phyloP scores from a whole-genome alignment of 2,888 invertebrate species.

The Dolichomitus sp. region DNA sequence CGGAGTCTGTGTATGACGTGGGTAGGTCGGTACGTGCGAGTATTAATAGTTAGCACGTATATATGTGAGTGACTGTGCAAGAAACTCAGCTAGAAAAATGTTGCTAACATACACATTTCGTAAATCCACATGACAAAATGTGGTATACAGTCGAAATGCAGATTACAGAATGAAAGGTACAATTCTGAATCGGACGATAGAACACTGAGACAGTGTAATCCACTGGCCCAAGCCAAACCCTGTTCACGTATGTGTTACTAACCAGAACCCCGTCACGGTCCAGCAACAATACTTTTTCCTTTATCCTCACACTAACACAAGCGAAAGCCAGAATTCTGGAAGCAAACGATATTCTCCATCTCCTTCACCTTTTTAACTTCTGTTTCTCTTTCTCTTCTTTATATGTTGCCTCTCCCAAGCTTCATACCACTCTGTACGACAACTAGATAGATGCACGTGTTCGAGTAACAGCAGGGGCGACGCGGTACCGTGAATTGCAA shows the following conservation, averaged over 20 bases:
- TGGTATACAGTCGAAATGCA: slow-evolving; percentile 1
- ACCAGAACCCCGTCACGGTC: slow-evolving; percentile 52
- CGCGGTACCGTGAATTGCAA: slow-evolving; percentile 76
- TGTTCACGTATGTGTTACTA: slow-evolving; percentile 38
- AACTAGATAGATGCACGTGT: slow-evolving; percentile 53
- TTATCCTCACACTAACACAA: slow-evolving; percentile 28
- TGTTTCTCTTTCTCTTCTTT: not conserved
- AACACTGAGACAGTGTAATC: slow-evolving; percentile 6
- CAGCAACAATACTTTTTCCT: slow-evolving; percentile 42
- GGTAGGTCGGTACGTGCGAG: slow-evolving; percentile 7
- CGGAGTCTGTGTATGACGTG: slow-evolving; percentile 75
- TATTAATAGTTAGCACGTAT: slow-evolving; percentile 17
- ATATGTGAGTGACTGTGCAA: not conserved
- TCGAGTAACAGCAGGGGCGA: slow-evolving; percentile 51
- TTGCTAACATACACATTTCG: not conserved
- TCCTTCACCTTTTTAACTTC: slow-evolving; percentile 1
- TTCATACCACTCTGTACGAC: slow-evolving; percentile 16
- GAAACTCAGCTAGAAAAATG: not conserved
- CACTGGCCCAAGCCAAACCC: not conserved
- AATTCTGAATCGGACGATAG: slow-evolving; percentile 9
- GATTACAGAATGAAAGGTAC: slow-evolving; percentile 28
- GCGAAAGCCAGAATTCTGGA: slow-evolving; percentile 39
- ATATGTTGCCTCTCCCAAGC: not conserved
- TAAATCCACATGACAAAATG: not conserved
- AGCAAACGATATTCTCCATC: slow-evolving; percentile 78